Evolutionary conservation across 2,113 vertebrate genomes (phyloP).

Genomic region (Neodon shergylaensis): DNA sequence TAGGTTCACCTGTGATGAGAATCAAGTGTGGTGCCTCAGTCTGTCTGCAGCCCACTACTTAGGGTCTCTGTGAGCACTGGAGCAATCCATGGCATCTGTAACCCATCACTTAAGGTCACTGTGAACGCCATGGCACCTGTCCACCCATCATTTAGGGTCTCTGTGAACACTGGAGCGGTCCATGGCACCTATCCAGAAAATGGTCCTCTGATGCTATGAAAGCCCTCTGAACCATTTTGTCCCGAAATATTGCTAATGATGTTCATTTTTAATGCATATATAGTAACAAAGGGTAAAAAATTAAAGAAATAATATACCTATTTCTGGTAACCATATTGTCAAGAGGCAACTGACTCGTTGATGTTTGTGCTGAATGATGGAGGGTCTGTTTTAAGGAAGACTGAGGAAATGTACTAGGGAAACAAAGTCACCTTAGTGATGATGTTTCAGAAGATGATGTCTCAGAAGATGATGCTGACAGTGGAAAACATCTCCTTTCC

Average conservation of each 20-base stretch:
- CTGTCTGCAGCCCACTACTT: accelerated
- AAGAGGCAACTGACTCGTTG: background rate
- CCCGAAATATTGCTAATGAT: background rate
- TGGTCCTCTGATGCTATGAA: background rate
- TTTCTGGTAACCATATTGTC: background rate
- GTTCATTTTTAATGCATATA: background rate
- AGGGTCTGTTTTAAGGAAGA: background rate
- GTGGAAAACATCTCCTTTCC: background rate
- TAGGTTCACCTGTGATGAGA: background rate
- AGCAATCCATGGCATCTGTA: accelerated
- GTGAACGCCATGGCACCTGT: background rate
- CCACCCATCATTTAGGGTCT: no score
- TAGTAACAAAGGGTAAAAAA: background rate
- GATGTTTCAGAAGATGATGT: background rate
- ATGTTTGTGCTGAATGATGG: background rate
- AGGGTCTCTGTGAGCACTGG: background rate
- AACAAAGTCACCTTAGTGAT: background rate
- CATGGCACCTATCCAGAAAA: background rate
- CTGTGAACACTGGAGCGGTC: no score
- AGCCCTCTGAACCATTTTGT: background rate
- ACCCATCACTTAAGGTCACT: no score
- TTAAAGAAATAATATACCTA: background rate
- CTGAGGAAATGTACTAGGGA: background rate
- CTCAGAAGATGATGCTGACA: background rate
- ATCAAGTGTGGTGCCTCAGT: no score